Percentiles rank a stretch among this genome's conserved stretches.
phyloP scores from a whole-genome alignment of 2,888 invertebrate species.

The Melinopterus prodromus region DNA sequence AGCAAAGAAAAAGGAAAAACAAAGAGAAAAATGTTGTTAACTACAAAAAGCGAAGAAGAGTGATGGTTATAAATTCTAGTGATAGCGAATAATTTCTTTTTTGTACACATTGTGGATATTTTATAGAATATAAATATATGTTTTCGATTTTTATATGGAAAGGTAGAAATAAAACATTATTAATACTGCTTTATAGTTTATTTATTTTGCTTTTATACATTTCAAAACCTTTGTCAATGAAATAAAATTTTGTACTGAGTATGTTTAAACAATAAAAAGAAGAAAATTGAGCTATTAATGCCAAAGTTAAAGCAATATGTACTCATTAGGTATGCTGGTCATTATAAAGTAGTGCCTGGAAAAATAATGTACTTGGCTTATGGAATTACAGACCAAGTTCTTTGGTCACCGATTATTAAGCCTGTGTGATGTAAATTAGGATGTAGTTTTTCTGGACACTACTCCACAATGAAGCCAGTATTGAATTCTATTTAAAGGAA shows the following conservation, averaged over 20 bases:
- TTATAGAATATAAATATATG: neutral
- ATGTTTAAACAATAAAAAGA: neutral
- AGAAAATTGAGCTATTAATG: neutral
- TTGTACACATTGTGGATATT: slow-evolving; percentile 4
- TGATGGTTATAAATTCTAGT: slow-evolving; percentile 41
- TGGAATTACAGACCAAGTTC: too few species aligned
- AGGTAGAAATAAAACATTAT: neutral
- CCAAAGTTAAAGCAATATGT: neutral
- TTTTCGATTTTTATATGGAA: neutral
- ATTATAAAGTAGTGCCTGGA: neutral
- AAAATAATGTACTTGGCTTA: too few species aligned
- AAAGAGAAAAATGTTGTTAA: slow-evolving; percentile 35
- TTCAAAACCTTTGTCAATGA: neutral
- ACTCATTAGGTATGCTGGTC: neutral
- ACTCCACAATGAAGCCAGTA: neutral
- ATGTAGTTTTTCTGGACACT: too few species aligned
- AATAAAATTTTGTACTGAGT: neutral
- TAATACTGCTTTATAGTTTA: neutral
- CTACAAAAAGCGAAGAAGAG: slow-evolving; percentile 12
- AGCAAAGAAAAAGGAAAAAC: slow-evolving; percentile 57
- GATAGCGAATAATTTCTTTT: slow-evolving; percentile 47
- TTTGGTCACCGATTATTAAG: too few species aligned
- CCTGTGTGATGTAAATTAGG: too few species aligned
- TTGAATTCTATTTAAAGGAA: neutral
- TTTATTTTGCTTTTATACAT: neutral